Conservation (phyloP, 2,888 invertebrate species). For the Patella depressa region DNA sequence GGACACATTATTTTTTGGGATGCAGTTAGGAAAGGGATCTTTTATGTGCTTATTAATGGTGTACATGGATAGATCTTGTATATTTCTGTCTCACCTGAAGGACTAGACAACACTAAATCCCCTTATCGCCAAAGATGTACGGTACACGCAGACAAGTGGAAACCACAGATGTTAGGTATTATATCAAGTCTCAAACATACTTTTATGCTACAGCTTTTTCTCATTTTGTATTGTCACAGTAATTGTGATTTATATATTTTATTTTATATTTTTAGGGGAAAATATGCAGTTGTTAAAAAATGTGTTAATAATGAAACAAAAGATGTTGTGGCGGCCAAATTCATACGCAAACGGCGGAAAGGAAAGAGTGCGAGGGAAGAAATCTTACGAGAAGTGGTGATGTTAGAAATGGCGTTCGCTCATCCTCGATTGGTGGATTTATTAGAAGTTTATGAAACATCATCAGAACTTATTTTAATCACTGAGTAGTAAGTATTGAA, state of each 20-base stretch:
- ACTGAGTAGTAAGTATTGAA: slow-evolving; percentile 84
- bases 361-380: slow-evolving; percentile 85
- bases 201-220: neutral
- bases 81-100: no score
- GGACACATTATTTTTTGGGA: no score
- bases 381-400: slow-evolving; percentile 93
- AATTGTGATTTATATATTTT: neutral
- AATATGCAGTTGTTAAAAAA: slow-evolving; percentile 94
- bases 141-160: no score
- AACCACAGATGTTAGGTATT: no score
- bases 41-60: no score
- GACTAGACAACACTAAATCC: no score
- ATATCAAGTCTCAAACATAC: neutral
- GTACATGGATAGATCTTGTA: no score
- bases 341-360: slow-evolving; percentile 85
- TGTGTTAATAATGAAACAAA: slow-evolving; percentile 89
- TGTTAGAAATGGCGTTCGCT: slow-evolving; percentile 87
- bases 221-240: neutral
- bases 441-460: slow-evolving; percentile 87
- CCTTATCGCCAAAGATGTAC: no score
- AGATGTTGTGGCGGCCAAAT: slow-evolving; percentile 95
- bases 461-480: slow-evolving; percentile 83
- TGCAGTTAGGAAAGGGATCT: no score
- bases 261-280: slow-evolving; percentile 82
- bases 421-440: slow-evolving; percentile 86